Evolutionary conservation across 2,797 vertebrate genomes (phyloP), one percentile per base, ranked within the genome.

Genomic region (Neosalanx taihuensis): DNA sequence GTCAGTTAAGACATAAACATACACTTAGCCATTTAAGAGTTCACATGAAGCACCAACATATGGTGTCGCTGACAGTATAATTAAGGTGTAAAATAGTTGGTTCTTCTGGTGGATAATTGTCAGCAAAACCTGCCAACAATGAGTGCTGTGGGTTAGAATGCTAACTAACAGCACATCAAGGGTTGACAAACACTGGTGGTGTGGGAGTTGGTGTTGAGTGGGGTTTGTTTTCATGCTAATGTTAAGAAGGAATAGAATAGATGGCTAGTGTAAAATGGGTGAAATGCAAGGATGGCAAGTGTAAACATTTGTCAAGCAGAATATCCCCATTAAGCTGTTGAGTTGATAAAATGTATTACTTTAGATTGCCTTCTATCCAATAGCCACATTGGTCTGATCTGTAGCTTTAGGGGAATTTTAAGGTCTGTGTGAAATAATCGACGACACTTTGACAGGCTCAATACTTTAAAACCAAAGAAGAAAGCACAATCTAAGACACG

Each of bases 81-180:
- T 60, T 35, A 70, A 46, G 68, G 67, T 35, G 18, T 57, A 58
- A 67, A 26, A 67, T 6, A 13, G 53, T 57, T 37, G 41, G 58
- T 70, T 70, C 67, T 46, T 6, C 29, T 70, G 17, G 51, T 23
- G 37, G 62, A 37, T 65, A 23, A 57, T 72, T 57, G 53, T 65
- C 23, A 58, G 51, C 31, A 5, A 41, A 64, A 17, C 20, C 20
- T 35, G 23, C 33, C 67, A 57, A 57, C 7, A 12, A 17, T 41
- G 17, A 64, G 18, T 5, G 5, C 18, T 4, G 18, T 17, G 6
- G 46, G 29, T 64, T 29, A 37, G 31, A 70, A 58, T 64, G 30
- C 33, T 26, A 65, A 72, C 51, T 12, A 37, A 31, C 33, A 41
- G 6, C 41, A 10, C 46, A 17, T 41, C 15, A 20, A 56, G 51